A percentile compares a stretch with the other conserved stretches of the same genome.
Conservation (phyloP, 1,140 invertebrate species). For the Drosophila mauritiana region DNA sequence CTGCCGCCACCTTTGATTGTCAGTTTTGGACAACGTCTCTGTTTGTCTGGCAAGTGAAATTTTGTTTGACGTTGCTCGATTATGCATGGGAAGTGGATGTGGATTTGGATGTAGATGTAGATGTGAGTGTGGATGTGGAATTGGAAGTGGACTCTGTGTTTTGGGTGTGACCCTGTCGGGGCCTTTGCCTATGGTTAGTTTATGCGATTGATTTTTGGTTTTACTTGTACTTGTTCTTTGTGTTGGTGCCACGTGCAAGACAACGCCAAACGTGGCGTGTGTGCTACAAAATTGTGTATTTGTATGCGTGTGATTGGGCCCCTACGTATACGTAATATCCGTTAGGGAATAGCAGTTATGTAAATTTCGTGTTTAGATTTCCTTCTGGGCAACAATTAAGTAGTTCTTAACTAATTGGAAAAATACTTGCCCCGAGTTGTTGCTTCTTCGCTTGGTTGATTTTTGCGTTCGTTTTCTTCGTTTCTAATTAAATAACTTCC, state of each 20-base stretch:
- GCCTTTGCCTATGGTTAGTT: conserved; percentile 39
- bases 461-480: neutral
- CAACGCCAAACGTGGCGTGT: conserved; percentile 1
- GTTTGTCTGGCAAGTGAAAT: conserved; percentile 54
- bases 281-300: neutral
- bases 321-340: conserved; percentile 40
- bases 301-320: neutral
- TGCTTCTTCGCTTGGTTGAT: neutral
- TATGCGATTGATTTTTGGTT: conserved; percentile 65
- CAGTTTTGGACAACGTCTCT: conserved; percentile 62
- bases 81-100: conserved; percentile 33
- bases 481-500: neutral
- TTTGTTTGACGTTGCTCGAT: conserved; percentile 60
- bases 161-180: conserved; percentile 21
- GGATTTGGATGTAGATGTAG: neutral
- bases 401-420: conserved; percentile 2
- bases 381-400: conserved; percentile 6
- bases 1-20: conserved; percentile 21
- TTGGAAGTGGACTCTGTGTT: conserved; percentile 3
- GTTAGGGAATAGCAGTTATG: conserved; percentile 38
- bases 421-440: neutral
- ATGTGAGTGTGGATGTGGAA: too few species aligned
- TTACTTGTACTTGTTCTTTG: neutral
- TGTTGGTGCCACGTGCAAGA: conserved; percentile 44
- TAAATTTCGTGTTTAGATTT: conserved; percentile 34